Evolutionary conservation across 2,113 vertebrate genomes (phyloP).

Genomic region (Naja naja): DNA sequence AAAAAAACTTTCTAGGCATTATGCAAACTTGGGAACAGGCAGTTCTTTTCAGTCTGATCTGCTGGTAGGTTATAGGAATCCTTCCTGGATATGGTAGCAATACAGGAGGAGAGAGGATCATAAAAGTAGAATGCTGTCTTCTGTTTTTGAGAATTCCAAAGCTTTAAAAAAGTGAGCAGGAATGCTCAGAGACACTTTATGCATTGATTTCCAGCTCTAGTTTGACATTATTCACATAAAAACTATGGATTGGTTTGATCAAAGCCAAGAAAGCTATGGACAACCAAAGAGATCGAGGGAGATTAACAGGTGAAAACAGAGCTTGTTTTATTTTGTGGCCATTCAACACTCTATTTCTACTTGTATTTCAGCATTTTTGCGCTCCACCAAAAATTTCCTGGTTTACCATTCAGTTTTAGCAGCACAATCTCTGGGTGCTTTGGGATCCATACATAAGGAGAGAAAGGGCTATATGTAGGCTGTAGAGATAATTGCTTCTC

Average conservation of each 20-base stretch:
- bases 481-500: background rate
- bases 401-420: background rate
- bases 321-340: background rate
- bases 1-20: background rate
- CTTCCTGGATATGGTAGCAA: background rate
- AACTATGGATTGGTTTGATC: background rate
- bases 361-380: background rate
- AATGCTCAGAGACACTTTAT: background rate
- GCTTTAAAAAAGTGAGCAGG: background rate
- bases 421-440: background rate
- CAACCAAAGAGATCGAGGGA: background rate
- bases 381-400: background rate
- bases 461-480: background rate
- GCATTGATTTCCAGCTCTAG: background rate
- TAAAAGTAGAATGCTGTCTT: background rate
- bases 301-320: background rate
- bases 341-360: background rate
- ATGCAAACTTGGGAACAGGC: background rate
- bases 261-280: background rate
- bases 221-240: background rate
- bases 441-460: background rate
- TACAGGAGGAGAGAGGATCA: background rate
- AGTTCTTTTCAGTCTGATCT: background rate
- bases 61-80: background rate
- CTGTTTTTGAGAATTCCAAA: background rate